phyloP scores from a whole-genome alignment of 1,140 invertebrate genomes.

The Myzus persicae region DNA sequence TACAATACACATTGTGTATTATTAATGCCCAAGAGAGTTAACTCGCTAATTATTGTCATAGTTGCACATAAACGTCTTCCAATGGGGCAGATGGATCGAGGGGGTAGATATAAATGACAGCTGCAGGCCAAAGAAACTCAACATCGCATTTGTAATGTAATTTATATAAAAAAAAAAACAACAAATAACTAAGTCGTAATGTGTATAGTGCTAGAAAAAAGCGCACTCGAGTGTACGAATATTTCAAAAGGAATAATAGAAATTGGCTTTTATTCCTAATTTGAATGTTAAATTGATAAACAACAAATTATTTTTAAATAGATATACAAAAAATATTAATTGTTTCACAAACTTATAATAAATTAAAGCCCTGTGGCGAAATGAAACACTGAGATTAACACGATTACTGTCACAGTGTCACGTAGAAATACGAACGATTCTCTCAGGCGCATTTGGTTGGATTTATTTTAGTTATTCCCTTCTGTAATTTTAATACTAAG shows the following conservation, averaged over 20 bases:
- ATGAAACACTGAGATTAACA: not conserved
- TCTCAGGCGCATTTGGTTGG: not conserved
- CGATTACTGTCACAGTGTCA: not conserved
- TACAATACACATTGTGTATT: not conserved
- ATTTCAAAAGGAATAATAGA: not conserved
- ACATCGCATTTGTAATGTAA: not conserved
- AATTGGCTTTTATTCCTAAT: not conserved
- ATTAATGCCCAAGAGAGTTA: not conserved
- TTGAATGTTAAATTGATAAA: not conserved
- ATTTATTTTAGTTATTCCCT: not conserved
- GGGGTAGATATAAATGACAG: not conserved
- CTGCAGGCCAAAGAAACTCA: not conserved
- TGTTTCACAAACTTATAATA: not conserved
- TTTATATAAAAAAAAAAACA: not conserved
- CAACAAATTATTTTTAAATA: not conserved
- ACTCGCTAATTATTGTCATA: constrained; percentile 33
- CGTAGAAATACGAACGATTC: not conserved
- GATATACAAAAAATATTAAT: not conserved
- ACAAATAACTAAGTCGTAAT: not conserved
- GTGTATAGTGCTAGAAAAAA: not conserved
- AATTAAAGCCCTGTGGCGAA: not conserved
- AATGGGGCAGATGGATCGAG: not conserved
- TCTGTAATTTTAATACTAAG: not conserved
- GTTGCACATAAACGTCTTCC: not conserved
- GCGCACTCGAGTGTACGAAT: not conserved